Conservation (phyloP, 2,797 vertebrate species). For the Pelochelys cantorii region DNA sequence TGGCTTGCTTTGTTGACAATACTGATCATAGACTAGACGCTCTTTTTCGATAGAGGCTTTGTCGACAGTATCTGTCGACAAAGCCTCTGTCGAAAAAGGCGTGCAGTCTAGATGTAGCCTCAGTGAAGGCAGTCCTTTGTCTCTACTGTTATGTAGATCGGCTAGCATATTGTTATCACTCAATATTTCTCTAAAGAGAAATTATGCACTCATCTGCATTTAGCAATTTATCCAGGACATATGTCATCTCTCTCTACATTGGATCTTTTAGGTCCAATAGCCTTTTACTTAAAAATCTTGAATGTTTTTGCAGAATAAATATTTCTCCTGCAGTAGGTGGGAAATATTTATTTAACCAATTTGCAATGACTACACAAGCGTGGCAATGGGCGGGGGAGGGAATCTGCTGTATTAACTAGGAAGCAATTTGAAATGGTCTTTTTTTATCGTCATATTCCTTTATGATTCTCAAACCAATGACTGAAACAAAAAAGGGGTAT, state of each 20-base stretch:
- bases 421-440: not conserved
- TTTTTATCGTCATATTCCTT: not conserved
- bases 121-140: not conserved
- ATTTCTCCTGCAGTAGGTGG: not conserved
- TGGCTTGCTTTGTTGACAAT: too few relatives aligned
- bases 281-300: not conserved
- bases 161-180: not conserved
- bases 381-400: not conserved
- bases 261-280: not conserved
- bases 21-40: too few relatives aligned
- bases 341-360: not conserved
- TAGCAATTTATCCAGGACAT: not conserved
- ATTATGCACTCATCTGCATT: not conserved
- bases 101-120: too few relatives aligned
- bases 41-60: too few relatives aligned
- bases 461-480: not conserved
- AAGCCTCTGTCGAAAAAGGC: too few relatives aligned
- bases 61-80: too few relatives aligned
- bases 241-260: not conserved
- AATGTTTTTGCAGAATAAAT: not conserved
- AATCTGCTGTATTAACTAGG: not conserved
- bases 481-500: not conserved
- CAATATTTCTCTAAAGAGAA: not conserved
- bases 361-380: not conserved
- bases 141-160: not conserved